These are phyloP conservation scores for Micoletzkya japonica DNA, from an alignment of 2,888 invertebrate genomes.

Conservation along the genomic window DNA sequence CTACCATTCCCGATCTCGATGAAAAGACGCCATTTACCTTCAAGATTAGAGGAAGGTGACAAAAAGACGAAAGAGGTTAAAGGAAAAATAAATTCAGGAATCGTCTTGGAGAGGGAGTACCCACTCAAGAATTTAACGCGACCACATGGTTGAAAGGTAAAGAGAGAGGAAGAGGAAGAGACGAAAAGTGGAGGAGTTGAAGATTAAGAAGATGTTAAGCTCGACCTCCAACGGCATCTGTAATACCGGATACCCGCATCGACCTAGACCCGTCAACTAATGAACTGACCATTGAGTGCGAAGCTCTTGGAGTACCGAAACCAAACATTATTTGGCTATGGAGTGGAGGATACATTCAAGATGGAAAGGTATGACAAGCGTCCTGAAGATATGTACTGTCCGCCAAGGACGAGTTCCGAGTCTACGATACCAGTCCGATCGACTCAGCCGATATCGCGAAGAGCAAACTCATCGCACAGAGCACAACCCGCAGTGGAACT, in stretches of 20 bases:
- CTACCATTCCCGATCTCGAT: slow-evolving; percentile 48
- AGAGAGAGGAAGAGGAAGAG: background rate
- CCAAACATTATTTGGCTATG: slow-evolving; percentile 63
- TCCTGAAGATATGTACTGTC: background rate
- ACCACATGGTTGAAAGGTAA: slow-evolving; percentile 56
- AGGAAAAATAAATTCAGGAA: slow-evolving; percentile 37
- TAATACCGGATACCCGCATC: slow-evolving; percentile 49
- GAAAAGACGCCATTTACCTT: slow-evolving; percentile 60
- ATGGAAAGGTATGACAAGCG: slow-evolving; percentile 51
- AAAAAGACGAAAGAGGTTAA: background rate
- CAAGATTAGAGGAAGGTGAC: slow-evolving; percentile 48
- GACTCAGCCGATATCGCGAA: slow-evolving; percentile 51
- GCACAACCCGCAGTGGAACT: slow-evolving; percentile 56
- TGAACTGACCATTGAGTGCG: slow-evolving; percentile 56
- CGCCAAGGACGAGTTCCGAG: slow-evolving; percentile 55
- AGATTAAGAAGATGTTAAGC: slow-evolving; percentile 33
- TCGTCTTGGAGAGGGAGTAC: slow-evolving; percentile 57
- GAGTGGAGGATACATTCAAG: slow-evolving; percentile 56
- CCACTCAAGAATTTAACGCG: slow-evolving; percentile 49
- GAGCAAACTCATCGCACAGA: slow-evolving; percentile 56
- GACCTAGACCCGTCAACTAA: slow-evolving; percentile 51
- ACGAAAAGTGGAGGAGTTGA: slow-evolving; percentile 1
- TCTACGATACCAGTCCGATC: slow-evolving; percentile 56
- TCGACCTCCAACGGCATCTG: slow-evolving; percentile 47
- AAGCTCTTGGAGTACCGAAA: slow-evolving; percentile 58